Percentiles rank a stretch among this genome's conserved stretches.
phyloP scores from a whole-genome alignment of 2,888 invertebrate genomes.

The Cryptops parisi region DNA sequence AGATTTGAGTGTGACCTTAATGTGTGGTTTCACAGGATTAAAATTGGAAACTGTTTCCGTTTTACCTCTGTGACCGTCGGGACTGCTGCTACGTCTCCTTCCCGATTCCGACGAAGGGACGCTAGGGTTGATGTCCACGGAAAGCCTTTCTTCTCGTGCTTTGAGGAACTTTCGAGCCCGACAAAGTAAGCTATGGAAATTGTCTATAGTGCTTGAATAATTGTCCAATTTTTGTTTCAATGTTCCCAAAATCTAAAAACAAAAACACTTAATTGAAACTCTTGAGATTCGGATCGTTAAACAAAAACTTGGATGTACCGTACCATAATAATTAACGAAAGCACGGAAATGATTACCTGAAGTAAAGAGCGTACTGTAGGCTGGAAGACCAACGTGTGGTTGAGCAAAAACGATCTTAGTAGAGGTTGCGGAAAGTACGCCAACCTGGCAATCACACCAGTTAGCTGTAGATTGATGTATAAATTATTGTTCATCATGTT shows the following conservation, averaged over 20 bases:
- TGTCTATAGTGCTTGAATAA: conserved; percentile 32
- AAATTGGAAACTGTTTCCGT: neutral
- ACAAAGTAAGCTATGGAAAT: conserved; percentile 47
- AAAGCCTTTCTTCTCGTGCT: conserved; percentile 57
- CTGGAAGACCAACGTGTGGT: conserved; percentile 68
- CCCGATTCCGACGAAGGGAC: neutral
- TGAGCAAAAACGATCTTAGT: conserved; percentile 70
- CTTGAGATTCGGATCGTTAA: no score
- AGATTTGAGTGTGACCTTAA: conserved; percentile 13
- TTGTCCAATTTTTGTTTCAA: conserved; percentile 78
- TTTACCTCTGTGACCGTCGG: conserved; percentile 10
- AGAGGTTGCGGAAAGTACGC: conserved; percentile 80
- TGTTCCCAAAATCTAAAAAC: conserved; percentile 50
- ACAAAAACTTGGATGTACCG: neutral
- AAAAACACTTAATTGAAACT: neutral
- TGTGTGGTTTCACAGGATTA: neutral
- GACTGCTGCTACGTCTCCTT: conserved; percentile 15
- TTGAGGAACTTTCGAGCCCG: conserved; percentile 64
- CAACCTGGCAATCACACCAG: conserved; percentile 68
- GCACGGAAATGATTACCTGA: conserved; percentile 45
- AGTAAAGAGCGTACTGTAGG: conserved; percentile 80
- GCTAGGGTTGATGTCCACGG: neutral
- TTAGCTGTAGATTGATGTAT: conserved; percentile 71
- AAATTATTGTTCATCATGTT: conserved; percentile 69
- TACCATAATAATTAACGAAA: neutral